Conservation (phyloP, 92 coral and sea anemone genomes). For the Heliopora coerulea region DNA sequence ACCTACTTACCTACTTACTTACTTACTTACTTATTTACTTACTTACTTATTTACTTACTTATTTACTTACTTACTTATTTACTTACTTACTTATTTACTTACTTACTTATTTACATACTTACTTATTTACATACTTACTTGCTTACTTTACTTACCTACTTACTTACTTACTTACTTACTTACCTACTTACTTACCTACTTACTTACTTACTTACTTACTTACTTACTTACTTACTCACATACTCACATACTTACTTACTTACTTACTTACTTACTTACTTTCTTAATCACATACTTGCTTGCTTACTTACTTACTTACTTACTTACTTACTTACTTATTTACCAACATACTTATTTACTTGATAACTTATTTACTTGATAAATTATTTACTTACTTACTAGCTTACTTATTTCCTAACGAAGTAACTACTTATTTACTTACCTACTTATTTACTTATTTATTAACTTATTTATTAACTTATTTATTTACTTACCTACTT, state of each 20-base stretch:
- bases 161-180: neutral
- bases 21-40: neutral
- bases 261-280: no score
- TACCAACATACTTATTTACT: neutral
- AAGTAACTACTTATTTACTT: neutral
- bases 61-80: neutral
- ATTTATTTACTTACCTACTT: neutral
- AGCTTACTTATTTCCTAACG: neutral
- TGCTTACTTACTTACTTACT: neutral
- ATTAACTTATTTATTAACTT: no score
- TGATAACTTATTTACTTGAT: neutral
- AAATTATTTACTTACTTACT: neutral
- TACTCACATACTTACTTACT: no score
- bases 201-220: neutral
- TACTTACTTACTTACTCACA: no score
- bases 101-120: neutral
- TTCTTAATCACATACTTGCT: no score
- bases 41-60: neutral
- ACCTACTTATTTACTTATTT: no score
- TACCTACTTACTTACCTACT: neutral
- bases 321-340: no score
- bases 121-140: conserved; percentile 5
- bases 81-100: neutral
- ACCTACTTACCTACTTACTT: neutral
- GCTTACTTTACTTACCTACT: conserved; percentile 2